These are phyloP conservation scores for Amblyteles armatorius DNA, from an alignment of 2,888 invertebrate genomes.

Conservation along the genomic window DNA sequence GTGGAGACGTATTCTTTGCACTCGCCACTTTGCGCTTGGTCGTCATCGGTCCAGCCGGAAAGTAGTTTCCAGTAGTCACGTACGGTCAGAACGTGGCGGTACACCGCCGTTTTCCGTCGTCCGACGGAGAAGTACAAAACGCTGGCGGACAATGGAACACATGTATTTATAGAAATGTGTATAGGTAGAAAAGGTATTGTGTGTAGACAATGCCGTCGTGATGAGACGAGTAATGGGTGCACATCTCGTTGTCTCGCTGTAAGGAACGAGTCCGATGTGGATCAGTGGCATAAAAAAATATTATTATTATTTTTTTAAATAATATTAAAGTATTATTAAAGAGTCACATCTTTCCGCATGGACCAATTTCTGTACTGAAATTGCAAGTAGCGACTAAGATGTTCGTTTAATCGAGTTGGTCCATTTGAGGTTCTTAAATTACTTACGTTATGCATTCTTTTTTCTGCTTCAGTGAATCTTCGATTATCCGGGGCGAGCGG, in stretches of 20 bases:
- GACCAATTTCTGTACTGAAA: no score
- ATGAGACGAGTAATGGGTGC: background rate
- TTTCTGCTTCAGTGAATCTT: no score
- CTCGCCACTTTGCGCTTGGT: conserved; percentile 11
- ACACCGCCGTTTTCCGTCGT: conserved; percentile 11
- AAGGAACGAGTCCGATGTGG: background rate
- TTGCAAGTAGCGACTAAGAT: no score
- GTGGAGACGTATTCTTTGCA: background rate
- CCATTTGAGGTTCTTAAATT: no score
- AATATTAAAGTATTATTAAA: no score
- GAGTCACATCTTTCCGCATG: no score
- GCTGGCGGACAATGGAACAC: background rate
- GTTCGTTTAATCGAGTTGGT: no score
- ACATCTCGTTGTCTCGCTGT: background rate
- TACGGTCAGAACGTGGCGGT: conserved; percentile 38
- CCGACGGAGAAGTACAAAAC: conserved; percentile 14
- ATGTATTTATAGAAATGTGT: background rate
- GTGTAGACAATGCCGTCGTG: background rate
- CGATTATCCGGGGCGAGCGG: no score
- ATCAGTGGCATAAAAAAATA: background rate
- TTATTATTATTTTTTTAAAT: no score
- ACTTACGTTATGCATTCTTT: no score
- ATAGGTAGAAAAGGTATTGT: background rate
- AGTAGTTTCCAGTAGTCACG: conserved; percentile 49
- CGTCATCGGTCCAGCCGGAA: conserved; percentile 29